phyloP scores from a whole-genome alignment of 1,140 invertebrate species.

The Saxidomus purpurata region DNA sequence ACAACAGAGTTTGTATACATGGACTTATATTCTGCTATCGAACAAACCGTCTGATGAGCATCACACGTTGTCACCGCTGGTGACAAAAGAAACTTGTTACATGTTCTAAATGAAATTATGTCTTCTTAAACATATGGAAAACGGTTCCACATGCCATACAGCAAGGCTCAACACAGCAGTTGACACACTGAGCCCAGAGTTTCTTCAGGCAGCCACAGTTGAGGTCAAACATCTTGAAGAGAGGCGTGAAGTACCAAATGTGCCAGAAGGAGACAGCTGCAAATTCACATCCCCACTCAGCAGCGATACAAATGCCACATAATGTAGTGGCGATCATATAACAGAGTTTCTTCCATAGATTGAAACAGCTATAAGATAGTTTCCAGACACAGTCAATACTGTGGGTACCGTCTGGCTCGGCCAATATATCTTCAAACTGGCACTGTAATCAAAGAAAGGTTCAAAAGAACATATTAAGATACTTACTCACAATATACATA shows the following conservation, averaged over 20 bases:
- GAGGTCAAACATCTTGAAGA: constrained; percentile 85
- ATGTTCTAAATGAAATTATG: neutral
- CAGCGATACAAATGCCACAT: constrained; percentile 90
- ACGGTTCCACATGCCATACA: constrained; percentile 71
- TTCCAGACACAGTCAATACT: constrained; percentile 92
- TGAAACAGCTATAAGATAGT: constrained; percentile 90
- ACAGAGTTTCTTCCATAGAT: constrained; percentile 90
- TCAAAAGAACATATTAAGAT: too few relatives aligned
- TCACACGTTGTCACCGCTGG: neutral
- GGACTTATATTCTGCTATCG: neutral
- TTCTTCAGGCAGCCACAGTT: constrained; percentile 89
- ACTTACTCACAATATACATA: too few relatives aligned
- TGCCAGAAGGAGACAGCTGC: constrained; percentile 91
- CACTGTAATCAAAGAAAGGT: constrained; percentile 73
- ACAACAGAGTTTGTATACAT: too few relatives aligned
- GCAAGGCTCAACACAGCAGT: constrained; percentile 76
- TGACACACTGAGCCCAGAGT: constrained; percentile 88
- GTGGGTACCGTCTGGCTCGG: constrained; percentile 91
- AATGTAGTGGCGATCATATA: constrained; percentile 91
- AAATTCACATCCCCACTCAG: constrained; percentile 91
- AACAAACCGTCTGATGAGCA: neutral
- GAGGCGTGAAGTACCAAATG: constrained; percentile 84
- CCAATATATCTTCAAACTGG: constrained; percentile 92
- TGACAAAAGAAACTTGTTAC: neutral
- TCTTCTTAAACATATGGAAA: constrained; percentile 74